Evolutionary conservation across 2,888 invertebrate species (phyloP), one percentile per base, ranked within the genome.

Genomic region (Epistrophe grossulariae): DNA sequence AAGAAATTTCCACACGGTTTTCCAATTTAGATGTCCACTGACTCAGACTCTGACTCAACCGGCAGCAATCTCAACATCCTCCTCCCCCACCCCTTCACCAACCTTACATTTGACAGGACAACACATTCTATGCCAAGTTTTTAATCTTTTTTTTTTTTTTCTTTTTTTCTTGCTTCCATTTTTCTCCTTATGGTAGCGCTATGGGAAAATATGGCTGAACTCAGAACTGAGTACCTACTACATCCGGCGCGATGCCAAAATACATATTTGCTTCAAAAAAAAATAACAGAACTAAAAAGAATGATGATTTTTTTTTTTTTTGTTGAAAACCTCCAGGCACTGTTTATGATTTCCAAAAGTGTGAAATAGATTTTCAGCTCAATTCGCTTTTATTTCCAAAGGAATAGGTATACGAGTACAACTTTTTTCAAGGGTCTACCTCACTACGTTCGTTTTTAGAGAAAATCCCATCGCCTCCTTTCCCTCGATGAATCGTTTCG

Each of bases 1-100:
- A 85, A 81, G 81, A 78, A 85, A 85, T 85, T 85, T 85, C 84
- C 84, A 81, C 81, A 85, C 81, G 81, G 84, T 81, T 81, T 81
- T 81, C 81, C 81, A 85, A 81, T 85, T 81, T 78, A 70, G 81
- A 57, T 81, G 59, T 50, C 43, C 81, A 17, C 72, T 71, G 38
- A 50, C 72, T 60, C 48, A 31, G 45, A 11, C 45, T 74, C 19
- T 52, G 11, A 60, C 28, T 70, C 24, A 57, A n/a, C 28, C 38
- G 13, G 13, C 19, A 38, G 4, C 8, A 24, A 13, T 45, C 17
- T 31, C n/a, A 0, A 6, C 6, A 6, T 1, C 11, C 8, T 19
- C 13, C 24, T 3, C 8, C 5, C 35, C 1, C 31, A 0, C 8
- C 5, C 35, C 1, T n/a, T 0, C 15, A 1, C 11, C 60, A 17